Evolutionary conservation across 2,888 invertebrate genomes (phyloP), one percentile per base, ranked within the genome.

Genomic region (Oscheius sp.): DNA sequence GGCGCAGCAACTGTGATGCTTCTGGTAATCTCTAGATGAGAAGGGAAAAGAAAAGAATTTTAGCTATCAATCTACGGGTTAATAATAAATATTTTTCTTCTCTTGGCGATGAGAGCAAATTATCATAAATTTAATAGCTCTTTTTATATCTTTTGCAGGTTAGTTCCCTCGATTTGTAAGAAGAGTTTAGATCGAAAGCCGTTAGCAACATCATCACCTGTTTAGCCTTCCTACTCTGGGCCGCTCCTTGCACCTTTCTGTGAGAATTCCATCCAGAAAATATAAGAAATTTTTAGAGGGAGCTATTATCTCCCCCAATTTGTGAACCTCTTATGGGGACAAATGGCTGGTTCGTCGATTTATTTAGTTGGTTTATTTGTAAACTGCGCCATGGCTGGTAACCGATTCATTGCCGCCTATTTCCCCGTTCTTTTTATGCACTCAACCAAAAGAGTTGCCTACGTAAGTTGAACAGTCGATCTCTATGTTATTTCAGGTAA

Each of bases 311-410:
- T 72, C 23, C 63, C 69, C 6, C 31, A 69, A 6, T 46, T 53
- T 25, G 57, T 37, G 12, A 69, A 69, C 39, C 20, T 72, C 5
- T 55, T 69, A 1, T 69, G 69, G 66, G 72, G 69, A 15, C 72
- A 72, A 39, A 39, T 69, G 15, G 69, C 72, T 6, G 72, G 69
- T 23, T 72, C 69, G 65, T 66, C 69, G 23, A 63, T 63, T 12
- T 72, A 72, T 42, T 39, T 63, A 8, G 39, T 53, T 3, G 65
- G 70, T 46, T 34, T 37, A 3, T 42, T 42, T 42, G 42, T 42
- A 3, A 42, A 42, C 42, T 42, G 42, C 20, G 42, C 42, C 42
- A 42, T 42, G 42, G 42, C 42, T 10, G 42, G 42, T 17, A 42
- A 42, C 42, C 42, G 42, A 3, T 42, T 42, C 42, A 17, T 15